Base-by-base conservation (phyloP, 2,113 vertebrate genomes). In the Dermatemys mawii region DNA sequence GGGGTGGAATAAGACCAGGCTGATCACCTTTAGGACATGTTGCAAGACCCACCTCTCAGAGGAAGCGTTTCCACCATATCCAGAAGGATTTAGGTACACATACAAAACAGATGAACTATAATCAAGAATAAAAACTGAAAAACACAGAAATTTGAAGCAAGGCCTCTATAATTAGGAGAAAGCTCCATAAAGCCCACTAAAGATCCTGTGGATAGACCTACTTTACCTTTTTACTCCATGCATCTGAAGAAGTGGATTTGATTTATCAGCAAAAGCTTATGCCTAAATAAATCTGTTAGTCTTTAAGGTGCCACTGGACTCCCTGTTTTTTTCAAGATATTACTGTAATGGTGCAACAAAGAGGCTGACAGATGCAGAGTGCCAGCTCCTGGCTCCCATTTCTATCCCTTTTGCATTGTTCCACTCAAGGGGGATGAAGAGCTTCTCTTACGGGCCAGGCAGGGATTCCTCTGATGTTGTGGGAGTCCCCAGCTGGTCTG, bases 21-120 rank as follows among this genome's bases (percentile, higher is more conserved):
- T 93, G 86, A 48, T 85, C 54, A 49, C n/a, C 29, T 35, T 67
- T 60, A 93, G 84, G 80, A 92, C 2, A 22, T 73, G 80, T 86
- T 83, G 19, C 13, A 48, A 76, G 73, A 38, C 51, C 0, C 0
- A 83, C 46, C 51, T 86, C 70, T 91, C 35, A 22, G n/a, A 41
- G n/a, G n/a, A 73, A 22, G 19, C 41, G 84, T 88, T 83, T 29
- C 35, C 46, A 78, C 8, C 5, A 16, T 76, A 92, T 92, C 49
- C 81, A 83, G 86, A 91, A 81, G 50, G 88, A 60, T 87, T 83
- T 73, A 87, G 6, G 26, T 83, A 22, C 1, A 0, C 54, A 51
- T 94, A 51, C 82, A 87, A 44, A 87, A 67, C 67, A 89, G 50
- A 51, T 21, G 24, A 73, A 73, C 8, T 73, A 41, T 41, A 73